Evolutionary conservation across 2,888 invertebrate genomes (phyloP).

Genomic region (Amphipoea lucens): DNA sequence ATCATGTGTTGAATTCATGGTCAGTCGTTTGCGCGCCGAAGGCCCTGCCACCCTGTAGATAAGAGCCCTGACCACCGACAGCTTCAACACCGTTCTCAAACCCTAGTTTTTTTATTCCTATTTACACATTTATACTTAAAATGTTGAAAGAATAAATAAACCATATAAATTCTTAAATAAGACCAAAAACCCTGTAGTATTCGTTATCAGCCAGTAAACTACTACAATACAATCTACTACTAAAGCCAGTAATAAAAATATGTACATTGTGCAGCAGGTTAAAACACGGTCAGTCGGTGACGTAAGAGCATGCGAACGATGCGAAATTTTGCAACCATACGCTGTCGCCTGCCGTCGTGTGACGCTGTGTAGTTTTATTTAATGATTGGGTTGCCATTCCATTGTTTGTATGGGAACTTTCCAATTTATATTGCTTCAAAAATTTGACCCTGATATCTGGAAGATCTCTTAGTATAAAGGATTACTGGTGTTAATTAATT

Average conservation of each 20-base stretch:
- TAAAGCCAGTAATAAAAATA: conserved; percentile 40
- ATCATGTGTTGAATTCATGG: no score
- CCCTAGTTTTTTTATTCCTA: no score
- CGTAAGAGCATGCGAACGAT: conserved; percentile 50
- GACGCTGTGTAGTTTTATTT: conserved; percentile 15
- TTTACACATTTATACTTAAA: not conserved
- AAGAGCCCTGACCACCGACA: no score
- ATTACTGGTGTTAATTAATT: not conserved
- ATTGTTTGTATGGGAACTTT: not conserved
- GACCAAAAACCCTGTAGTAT: not conserved
- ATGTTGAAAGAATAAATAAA: not conserved
- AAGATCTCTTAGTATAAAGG: not conserved
- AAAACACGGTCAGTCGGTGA: conserved; percentile 50
- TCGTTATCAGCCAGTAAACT: conserved; percentile 4
- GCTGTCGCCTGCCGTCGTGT: conserved; percentile 27
- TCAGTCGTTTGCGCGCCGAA: no score
- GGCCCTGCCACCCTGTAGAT: not conserved
- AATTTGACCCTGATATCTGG: not conserved
- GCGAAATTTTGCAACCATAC: conserved; percentile 61
- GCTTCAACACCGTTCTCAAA: not conserved
- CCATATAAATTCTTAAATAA: not conserved
- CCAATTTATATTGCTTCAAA: not conserved
- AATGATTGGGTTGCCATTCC: conserved; percentile 38
- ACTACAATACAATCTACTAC: conserved; percentile 19
- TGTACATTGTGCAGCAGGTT: conserved; percentile 49